A percentile compares a stretch with the other conserved stretches of the same genome.
Conservation (phyloP, 2,888 invertebrate genomes). For the Portevinia maculata region DNA sequence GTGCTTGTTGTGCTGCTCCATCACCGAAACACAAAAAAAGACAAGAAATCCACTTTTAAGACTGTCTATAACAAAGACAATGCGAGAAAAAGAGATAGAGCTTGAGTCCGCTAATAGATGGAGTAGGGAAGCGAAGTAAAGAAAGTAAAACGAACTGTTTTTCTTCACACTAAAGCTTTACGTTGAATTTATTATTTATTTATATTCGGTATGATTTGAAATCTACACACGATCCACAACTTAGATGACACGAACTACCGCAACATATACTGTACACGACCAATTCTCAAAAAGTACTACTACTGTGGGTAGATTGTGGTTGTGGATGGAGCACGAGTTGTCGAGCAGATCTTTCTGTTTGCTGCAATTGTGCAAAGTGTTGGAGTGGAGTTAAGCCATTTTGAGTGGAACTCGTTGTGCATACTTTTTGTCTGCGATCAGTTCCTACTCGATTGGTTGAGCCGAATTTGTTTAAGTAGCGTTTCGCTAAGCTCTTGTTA, state of each 20-base stretch:
- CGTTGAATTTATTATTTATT: conserved; percentile 39
- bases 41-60: conserved; percentile 57
- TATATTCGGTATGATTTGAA: conserved; percentile 1
- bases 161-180: conserved; percentile 28
- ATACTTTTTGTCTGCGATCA: background rate
- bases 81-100: conserved; percentile 33
- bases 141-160: conserved; percentile 63
- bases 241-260: conserved; percentile 12
- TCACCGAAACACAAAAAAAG: conserved; percentile 29
- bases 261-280: conserved; percentile 47
- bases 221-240: conserved; percentile 46
- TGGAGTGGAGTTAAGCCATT: conserved; percentile 9
- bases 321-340: conserved; percentile 17
- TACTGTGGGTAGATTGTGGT: conserved; percentile 25
- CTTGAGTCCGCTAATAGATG: conserved; percentile 2
- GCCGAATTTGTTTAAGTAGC: background rate
- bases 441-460: conserved; percentile 21
- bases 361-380: conserved; percentile 5
- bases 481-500: too few relatives aligned
- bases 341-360: conserved; percentile 9
- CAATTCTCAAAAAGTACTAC: conserved; percentile 63
- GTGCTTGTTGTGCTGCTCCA: conserved; percentile 19
- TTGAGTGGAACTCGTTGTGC: conserved; percentile 17
- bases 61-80: conserved; percentile 20
- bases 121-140: conserved; percentile 10